phyloP scores from a whole-genome alignment of 2,797 vertebrate genomes.

The Alca torda region DNA sequence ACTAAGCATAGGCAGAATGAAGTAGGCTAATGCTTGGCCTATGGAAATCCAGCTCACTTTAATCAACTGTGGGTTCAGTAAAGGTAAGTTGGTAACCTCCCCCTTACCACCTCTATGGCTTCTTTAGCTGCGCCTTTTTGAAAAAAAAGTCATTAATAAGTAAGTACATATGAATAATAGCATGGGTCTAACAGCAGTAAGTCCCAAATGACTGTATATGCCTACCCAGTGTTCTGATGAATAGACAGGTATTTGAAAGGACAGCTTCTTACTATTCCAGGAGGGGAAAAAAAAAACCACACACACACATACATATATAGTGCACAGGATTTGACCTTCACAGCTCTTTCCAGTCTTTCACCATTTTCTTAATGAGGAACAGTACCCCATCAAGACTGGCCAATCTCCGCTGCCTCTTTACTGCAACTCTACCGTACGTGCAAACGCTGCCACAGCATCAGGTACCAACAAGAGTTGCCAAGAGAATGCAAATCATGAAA shows the following conservation, averaged over 20 bases:
- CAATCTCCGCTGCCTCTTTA: neutral
- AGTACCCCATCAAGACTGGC: neutral
- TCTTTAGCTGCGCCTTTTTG: neutral
- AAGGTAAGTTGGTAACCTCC: neutral
- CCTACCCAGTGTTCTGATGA: neutral
- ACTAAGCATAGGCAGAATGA: neutral
- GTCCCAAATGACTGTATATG: neutral
- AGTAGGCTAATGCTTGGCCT: neutral
- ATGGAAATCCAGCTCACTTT: neutral
- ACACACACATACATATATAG: neutral
- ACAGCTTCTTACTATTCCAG: neutral
- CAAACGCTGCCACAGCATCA: neutral
- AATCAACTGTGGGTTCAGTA: neutral
- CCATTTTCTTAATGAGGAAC: neutral
- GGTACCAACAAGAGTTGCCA: neutral
- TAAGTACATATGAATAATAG: neutral
- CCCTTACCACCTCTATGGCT: neutral
- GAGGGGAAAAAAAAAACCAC: neutral
- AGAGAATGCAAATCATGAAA: neutral
- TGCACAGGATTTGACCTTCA: neutral
- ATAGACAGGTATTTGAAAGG: neutral
- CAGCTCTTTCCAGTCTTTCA: neutral
- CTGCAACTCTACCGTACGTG: neutral
- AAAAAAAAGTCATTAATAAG: neutral
- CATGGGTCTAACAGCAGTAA: neutral